Evolutionary conservation across 2,113 vertebrate genomes (phyloP).

Genomic region (Acrocephalus kingi): DNA sequence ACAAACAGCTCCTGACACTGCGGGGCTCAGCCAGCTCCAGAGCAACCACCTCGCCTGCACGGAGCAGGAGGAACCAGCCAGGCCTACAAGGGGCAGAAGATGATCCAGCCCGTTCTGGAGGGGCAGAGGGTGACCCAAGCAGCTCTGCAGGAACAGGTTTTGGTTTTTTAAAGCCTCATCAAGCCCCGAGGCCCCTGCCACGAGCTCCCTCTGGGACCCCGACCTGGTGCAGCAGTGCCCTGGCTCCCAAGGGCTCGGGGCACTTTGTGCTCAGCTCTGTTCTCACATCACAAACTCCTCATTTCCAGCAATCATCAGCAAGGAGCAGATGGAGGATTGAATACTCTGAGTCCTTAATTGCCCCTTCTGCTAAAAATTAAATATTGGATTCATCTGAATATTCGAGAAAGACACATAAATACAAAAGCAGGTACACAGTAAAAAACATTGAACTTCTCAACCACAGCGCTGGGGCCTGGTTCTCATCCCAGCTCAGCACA

Average conservation of each 20-base stretch:
- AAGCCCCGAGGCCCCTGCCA: not conserved
- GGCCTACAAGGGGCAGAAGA: not conserved
- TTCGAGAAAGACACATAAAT: constrained; percentile 68
- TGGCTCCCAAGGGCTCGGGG: fast-evolving
- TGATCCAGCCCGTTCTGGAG: not conserved
- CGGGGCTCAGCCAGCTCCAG: not conserved
- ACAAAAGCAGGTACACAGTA: constrained; percentile 55
- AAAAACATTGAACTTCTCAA: constrained; percentile 13
- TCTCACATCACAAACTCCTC: not conserved
- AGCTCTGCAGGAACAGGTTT: fast-evolving
- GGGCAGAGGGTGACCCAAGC: not conserved
- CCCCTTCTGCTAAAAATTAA: constrained; percentile 58
- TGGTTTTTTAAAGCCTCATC: not conserved
- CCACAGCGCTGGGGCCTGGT: not conserved
- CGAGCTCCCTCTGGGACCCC: not conserved
- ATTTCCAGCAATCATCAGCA: not conserved
- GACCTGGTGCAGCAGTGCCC: not conserved
- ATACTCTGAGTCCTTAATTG: not conserved
- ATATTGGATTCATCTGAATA: constrained; percentile 47
- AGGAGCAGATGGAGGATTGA: not conserved
- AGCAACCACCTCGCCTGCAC: not conserved
- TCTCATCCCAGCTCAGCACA: constrained; percentile 19
- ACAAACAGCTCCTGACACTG: not conserved
- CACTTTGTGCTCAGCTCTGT: not conserved
- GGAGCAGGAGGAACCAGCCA: not conserved